Percentiles rank a stretch among this genome's conserved stretches.
Conservation (phyloP, 92 coral and sea anemone species). For the Diadumene lineata region DNA sequence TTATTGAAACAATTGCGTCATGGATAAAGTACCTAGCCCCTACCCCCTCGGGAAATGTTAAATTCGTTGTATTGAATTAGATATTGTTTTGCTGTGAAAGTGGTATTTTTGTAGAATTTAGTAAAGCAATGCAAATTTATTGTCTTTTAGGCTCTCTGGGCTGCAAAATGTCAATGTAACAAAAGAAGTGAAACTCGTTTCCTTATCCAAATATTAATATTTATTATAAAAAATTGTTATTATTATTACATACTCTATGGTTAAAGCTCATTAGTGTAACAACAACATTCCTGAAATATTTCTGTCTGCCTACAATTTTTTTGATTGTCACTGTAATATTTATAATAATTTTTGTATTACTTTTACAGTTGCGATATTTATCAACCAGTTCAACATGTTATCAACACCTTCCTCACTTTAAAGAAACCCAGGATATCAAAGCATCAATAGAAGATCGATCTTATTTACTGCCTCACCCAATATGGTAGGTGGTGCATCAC, state of each 20-base stretch:
- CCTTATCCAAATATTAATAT: too few species aligned
- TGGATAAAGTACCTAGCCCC: not conserved
- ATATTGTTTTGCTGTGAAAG: not conserved
- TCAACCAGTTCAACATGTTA: not conserved
- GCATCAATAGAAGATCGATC: slow-evolving; percentile 16
- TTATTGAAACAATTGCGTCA: too few species aligned
- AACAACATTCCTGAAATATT: too few species aligned
- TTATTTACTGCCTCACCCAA: slow-evolving; percentile 79
- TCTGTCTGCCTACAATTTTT: too few species aligned
- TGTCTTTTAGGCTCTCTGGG: too few species aligned
- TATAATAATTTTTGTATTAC: not conserved
- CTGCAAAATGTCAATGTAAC: too few species aligned
- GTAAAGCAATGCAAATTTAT: too few species aligned
- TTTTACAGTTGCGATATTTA: not conserved
- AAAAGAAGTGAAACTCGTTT: too few species aligned
- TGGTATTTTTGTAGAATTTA: not conserved
- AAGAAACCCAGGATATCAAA: slow-evolving; percentile 15
- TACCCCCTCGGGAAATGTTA: not conserved
- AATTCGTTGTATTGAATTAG: not conserved
- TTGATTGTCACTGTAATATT: too few species aligned
- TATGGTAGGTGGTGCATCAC: slow-evolving; percentile 72
- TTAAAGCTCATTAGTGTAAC: too few species aligned
- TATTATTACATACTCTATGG: too few species aligned
- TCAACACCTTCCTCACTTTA: slow-evolving; percentile 55
- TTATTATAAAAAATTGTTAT: too few species aligned